A percentile compares a stretch with the other conserved stretches of the same genome.
phyloP scores from a whole-genome alignment of 2,113 vertebrate species.

The Halichoerus grypus region DNA sequence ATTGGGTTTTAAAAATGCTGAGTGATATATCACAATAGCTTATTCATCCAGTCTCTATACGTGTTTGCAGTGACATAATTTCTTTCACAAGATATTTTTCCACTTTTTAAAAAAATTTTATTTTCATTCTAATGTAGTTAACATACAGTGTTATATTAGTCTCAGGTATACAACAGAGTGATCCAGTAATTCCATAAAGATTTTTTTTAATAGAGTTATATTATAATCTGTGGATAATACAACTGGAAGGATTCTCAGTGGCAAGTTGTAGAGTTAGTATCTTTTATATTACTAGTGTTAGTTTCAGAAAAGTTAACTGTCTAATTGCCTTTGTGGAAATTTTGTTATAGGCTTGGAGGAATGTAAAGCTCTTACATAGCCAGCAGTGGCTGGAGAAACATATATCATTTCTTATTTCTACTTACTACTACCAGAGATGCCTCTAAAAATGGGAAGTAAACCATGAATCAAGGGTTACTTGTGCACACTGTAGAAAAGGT shows the following conservation, averaged over 20 bases:
- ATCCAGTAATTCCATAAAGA: neutral
- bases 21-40: neutral
- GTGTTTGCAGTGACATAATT: neutral
- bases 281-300: slow-evolving; percentile 38
- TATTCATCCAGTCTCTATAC: neutral
- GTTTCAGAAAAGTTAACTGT: neutral
- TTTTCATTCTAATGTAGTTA: neutral
- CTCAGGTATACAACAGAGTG: neutral
- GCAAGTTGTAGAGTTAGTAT: slow-evolving; percentile 35
- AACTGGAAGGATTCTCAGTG: slow-evolving; percentile 48
- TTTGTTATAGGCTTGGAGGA: neutral
- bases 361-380: neutral
- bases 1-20: slow-evolving; percentile 47
- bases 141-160: neutral
- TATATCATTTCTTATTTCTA: slow-evolving; percentile 37
- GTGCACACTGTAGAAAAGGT: neutral
- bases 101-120: neutral
- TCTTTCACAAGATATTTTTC: neutral
- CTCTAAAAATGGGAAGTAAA: slow-evolving; percentile 62
- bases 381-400: neutral
- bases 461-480: neutral
- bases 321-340: neutral
- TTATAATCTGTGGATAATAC: neutral
- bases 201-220: neutral
- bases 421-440: neutral